A percentile compares a stretch with the other conserved stretches of the same genome.
Conservation (phyloP, 2,113 vertebrate genomes). For the Agelaius tricolor region DNA sequence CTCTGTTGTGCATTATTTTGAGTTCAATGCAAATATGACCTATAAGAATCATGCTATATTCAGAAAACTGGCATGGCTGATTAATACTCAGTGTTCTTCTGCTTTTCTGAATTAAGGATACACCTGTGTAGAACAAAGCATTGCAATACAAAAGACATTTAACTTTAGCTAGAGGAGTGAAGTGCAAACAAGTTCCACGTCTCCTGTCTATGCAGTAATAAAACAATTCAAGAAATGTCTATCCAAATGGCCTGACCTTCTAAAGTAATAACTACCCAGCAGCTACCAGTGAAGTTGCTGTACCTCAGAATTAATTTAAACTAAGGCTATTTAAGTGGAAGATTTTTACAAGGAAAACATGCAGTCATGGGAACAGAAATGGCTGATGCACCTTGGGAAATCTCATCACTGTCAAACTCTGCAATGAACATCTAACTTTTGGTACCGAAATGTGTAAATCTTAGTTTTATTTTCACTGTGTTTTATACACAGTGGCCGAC, state of each 20-base stretch:
- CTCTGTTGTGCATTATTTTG: not conserved
- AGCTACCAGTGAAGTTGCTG: not conserved
- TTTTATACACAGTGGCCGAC: not conserved
- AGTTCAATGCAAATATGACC: not conserved
- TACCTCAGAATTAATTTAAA: conserved; percentile 2
- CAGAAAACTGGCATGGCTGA: not conserved
- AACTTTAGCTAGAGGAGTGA: not conserved
- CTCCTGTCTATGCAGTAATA: not conserved
- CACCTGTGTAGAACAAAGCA: not conserved
- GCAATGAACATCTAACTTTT: not conserved
- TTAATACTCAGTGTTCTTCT: not conserved
- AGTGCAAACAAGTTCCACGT: not conserved
- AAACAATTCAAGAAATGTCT: conserved; percentile 12
- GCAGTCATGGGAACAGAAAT: not conserved
- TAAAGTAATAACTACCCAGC: not conserved
- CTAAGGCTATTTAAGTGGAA: not conserved
- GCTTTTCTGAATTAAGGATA: not conserved
- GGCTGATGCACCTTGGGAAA: not conserved
- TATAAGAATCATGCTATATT: not conserved
- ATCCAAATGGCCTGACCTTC: conserved; percentile 14
- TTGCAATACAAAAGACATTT: not conserved
- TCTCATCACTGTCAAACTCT: not conserved
- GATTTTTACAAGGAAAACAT: conserved; percentile 9
- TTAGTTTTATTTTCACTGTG: not conserved
- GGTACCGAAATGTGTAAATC: not conserved